Base-by-base conservation (phyloP, 2,797 vertebrate species). In the Jordanella pulchra region DNA sequence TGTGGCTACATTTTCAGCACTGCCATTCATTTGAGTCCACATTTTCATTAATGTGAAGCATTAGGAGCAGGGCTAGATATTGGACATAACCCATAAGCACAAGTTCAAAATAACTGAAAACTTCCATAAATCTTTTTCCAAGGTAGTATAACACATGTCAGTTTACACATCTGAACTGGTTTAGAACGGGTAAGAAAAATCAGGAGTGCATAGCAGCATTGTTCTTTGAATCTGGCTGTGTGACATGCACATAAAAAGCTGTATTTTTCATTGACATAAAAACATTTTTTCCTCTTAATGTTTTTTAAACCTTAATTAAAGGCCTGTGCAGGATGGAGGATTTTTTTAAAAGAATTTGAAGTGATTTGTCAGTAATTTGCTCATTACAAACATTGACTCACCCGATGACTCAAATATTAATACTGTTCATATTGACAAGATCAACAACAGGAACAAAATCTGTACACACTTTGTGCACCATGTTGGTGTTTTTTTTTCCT, bases 231-330 rank as follows among this genome's bases (percentile, higher is more conserved):
- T 50, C 30, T 64, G 13, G 15, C 39, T 47, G 15, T 18, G 25
- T 44, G 67, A 69, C 67, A 45, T 69, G 25, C 7, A 60, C 12
- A 30, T 53, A 14, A 65, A 42, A 13, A 56, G 39, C 35, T 21
- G 1, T n/a, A 23, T 65, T 21, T 58, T 69, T 3, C 48, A 67
- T 60, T 44, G 71, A 73, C 32, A 77, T 65, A 4, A 65, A 79
- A 35, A 25, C 7, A 27, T 77, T n/a, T 63, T 73, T 55, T 76
- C 1, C 23, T 35, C 69, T 68, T 56, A 53, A 69, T 73, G 73
- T 44, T 72, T 54, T 61, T 55, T 65, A 78, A 53, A 64, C 63
- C 30, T 44, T 27, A 17, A 44, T 75, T 75, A 70, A 76, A 79
- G 32, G 65, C 47, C 44, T 32, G 61, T 64, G 13, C 28, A 47